Percentiles rank a stretch among this genome's conserved stretches.
Conservation (phyloP, 2,113 vertebrate species). For the Microtus ochrogaster region DNA sequence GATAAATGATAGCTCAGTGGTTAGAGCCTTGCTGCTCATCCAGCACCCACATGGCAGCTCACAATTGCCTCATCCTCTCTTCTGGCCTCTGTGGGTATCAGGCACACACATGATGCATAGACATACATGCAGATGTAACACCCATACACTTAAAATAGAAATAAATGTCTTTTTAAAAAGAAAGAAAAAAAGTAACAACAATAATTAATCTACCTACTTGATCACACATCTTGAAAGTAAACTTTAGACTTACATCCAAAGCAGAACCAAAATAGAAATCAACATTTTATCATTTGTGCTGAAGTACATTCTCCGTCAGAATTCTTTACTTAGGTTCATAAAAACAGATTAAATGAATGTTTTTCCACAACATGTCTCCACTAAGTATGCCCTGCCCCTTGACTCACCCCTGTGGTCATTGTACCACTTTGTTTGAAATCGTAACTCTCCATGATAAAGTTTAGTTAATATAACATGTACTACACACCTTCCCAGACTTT, state of each 20-base stretch:
- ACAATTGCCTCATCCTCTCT: neutral
- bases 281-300: slow-evolving; percentile 40
- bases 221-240: neutral
- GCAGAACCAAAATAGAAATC: slow-evolving; percentile 29
- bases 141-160: neutral
- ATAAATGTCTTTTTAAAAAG: neutral
- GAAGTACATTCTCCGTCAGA: neutral
- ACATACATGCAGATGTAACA: neutral
- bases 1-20: no score
- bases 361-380: neutral
- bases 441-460: neutral
- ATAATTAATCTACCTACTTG: neutral
- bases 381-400: neutral
- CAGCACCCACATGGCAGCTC: neutral
- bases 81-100: neutral
- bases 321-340: slow-evolving; percentile 38
- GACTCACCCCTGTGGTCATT: neutral
- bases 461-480: neutral
- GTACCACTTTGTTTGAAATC: neutral
- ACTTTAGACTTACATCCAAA: neutral
- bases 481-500: neutral
- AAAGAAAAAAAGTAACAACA: neutral
- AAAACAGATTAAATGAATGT: slow-evolving; percentile 32
- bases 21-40: neutral
- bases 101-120: neutral